phyloP scores from a whole-genome alignment of 23 tunicate genomes.

The Aplidium turbinatum region DNA sequence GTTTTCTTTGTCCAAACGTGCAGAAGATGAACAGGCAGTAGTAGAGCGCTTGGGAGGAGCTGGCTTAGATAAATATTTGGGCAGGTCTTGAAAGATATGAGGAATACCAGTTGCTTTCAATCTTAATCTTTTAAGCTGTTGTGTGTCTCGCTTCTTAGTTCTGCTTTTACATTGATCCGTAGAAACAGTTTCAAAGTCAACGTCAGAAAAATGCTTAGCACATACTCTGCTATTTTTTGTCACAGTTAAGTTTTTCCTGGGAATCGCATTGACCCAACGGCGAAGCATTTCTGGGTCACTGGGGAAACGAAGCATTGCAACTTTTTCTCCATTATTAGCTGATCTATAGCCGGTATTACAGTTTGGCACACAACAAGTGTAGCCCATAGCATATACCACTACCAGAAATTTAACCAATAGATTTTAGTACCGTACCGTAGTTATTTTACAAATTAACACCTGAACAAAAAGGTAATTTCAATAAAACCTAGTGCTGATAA shows the following conservation, averaged over 20 bases:
- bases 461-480: no score
- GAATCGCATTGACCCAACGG: not conserved
- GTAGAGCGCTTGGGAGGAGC: not conserved
- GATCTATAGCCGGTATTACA: no score
- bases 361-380: no score
- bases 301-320: constrained; percentile 3
- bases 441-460: no score
- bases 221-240: not conserved
- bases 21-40: not conserved
- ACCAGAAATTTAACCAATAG: no score
- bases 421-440: no score
- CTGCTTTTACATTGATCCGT: constrained; percentile 9
- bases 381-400: no score
- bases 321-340: no score
- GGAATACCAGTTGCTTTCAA: constrained; percentile 9
- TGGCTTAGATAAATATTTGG: constrained; percentile 12
- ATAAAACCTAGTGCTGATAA: no score
- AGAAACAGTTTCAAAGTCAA: constrained; percentile 11
- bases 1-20: constrained; percentile 8
- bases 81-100: constrained; percentile 3
- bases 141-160: not conserved
- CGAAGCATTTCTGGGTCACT: not conserved
- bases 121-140: not conserved
- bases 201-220: constrained; percentile 11
- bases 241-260: constrained; percentile 7